phyloP scores from a whole-genome alignment of 2,888 invertebrate genomes.

The Nasonia oneida region DNA sequence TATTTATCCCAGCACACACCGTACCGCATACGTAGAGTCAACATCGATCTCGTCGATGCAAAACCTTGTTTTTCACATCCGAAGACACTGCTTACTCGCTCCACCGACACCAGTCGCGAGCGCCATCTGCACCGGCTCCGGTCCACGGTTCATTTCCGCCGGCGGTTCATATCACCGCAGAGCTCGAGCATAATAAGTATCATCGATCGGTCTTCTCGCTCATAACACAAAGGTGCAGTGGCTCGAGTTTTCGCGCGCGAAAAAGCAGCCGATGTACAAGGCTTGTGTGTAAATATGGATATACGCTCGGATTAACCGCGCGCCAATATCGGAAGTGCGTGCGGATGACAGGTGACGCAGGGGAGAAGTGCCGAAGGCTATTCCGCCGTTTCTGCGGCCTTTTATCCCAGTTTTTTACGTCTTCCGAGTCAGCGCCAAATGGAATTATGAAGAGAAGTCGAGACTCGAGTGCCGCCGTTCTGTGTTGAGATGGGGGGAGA shows the following conservation, averaged over 20 bases:
- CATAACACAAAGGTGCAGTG: neutral
- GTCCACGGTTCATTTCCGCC: constrained; percentile 27
- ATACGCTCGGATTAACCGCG: no score
- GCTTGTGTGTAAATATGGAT: no score
- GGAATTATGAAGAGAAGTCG: neutral
- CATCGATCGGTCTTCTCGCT: constrained; percentile 20
- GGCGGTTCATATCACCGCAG: neutral
- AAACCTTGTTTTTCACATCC: neutral
- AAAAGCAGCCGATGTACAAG: no score
- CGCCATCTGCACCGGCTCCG: neutral
- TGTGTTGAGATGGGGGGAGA: neutral
- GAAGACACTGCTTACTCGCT: neutral
- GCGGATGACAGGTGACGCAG: neutral
- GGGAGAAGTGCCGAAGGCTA: neutral
- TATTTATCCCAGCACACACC: neutral
- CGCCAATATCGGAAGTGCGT: neutral
- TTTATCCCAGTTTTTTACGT: neutral
- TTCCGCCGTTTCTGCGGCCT: neutral
- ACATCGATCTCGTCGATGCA: neutral
- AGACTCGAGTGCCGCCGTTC: neutral
- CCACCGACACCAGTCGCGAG: neutral
- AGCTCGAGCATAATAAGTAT: constrained; percentile 29
- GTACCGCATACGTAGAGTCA: neutral
- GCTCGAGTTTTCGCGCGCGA: neutral
- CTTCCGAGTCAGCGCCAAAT: neutral